These are phyloP conservation scores for Rhinolophus sinicus DNA, from an alignment of 2,113 vertebrate species.

Conservation along the genomic window DNA sequence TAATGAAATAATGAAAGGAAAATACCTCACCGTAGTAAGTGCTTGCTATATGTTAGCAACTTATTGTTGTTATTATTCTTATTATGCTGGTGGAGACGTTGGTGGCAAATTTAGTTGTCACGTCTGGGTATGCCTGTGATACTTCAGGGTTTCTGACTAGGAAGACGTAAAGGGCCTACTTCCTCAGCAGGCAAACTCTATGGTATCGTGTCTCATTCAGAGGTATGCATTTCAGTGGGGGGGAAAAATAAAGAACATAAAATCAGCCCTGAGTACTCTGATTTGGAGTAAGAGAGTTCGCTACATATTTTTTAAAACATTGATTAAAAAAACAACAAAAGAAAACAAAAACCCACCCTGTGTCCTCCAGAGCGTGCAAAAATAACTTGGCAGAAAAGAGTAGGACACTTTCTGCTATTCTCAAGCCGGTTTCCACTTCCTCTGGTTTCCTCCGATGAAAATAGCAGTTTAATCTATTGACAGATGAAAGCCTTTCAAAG, in stretches of 20 bases:
- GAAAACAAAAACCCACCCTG: not conserved
- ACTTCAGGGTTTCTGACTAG: not conserved
- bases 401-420: slow-evolving; percentile 20
- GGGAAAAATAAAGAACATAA: not conserved
- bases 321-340: not conserved
- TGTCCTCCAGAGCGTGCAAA: not conserved
- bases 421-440: slow-evolving; percentile 32
- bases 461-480: slow-evolving; percentile 70
- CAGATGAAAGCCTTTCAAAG: slow-evolving; percentile 67
- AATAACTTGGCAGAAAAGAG: slow-evolving; percentile 52
- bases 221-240: not conserved
- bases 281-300: not conserved
- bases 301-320: not conserved
- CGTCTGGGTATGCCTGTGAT: not conserved
- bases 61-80: not conserved
- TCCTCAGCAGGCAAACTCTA: not conserved
- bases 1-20: not conserved
- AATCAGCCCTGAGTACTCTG: not conserved
- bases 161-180: not conserved
- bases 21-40: not conserved
- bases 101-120: not conserved
- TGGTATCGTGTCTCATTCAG: not conserved
- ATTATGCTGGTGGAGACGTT: not conserved
- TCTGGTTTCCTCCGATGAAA: slow-evolving; percentile 63
- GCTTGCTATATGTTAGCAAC: not conserved